Evolutionary conservation across 2,888 invertebrate genomes (phyloP).

Genomic region (Netelia melanura): DNA sequence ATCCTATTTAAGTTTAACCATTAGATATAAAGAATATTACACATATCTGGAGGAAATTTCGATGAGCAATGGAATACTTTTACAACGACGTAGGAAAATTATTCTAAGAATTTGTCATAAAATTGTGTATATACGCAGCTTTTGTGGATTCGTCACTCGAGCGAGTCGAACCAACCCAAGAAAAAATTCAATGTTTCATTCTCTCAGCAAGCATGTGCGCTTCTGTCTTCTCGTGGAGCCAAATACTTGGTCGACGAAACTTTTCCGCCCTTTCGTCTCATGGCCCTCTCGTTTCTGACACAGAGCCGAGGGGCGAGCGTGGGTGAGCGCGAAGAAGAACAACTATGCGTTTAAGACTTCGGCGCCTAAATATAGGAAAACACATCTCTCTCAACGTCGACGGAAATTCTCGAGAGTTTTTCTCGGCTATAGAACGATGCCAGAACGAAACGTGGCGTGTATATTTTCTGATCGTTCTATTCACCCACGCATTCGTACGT

Average conservation of each 20-base stretch:
- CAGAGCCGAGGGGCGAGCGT: background rate
- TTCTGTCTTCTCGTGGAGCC: background rate
- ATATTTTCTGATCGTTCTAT: conserved; percentile 7
- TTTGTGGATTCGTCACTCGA: background rate
- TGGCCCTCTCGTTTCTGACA: background rate
- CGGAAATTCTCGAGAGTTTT: conserved; percentile 52
- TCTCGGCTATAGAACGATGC: conserved; percentile 32
- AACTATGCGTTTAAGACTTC: conserved; percentile 28
- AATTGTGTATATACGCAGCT: too few species aligned
- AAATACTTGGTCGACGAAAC: background rate
- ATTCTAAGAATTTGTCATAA: too few species aligned
- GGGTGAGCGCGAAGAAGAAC: background rate
- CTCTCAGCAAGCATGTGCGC: background rate
- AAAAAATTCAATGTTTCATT: background rate
- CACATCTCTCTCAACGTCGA: conserved; percentile 6
- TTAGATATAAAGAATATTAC: too few species aligned
- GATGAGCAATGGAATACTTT: too few species aligned
- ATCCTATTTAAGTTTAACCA: too few species aligned
- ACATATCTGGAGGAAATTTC: too few species aligned
- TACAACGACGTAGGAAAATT: too few species aligned
- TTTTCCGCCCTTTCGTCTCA: conserved; percentile 1
- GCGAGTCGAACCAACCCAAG: background rate
- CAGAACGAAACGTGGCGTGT: conserved; percentile 45
- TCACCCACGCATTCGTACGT: conserved; percentile 5
- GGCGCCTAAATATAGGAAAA: conserved; percentile 59